Evolutionary conservation across 2,888 invertebrate species (phyloP), one percentile per base, ranked within the genome.

Genomic region (Spisula solida): DNA sequence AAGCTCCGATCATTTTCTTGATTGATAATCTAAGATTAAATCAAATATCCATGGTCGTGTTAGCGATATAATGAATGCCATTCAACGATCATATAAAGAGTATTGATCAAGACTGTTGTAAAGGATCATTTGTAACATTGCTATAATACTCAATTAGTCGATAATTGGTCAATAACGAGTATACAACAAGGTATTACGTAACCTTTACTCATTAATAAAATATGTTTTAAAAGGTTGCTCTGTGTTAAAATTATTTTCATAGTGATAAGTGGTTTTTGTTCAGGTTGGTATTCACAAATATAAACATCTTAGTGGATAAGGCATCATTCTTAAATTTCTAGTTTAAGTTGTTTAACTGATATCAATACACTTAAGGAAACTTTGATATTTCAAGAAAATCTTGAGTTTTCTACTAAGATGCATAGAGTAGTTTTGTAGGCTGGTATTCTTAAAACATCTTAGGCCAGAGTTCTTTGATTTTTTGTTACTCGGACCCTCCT

Each of bases 1-100:
- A 51, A 34, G 82, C 82, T 81, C 75, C 20, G n/a, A 75, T 47
- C 51, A 47, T 60, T 66, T n/a, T 41, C 14, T 12, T 34, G 75
- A 48, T 83, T 29, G 48, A 83, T 83, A 83, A 83, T 83, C 48
- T 70, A 20, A 48, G 83, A 83, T 75, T 48, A 83, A 83, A 83
- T 83, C 75, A 83, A 75, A 41, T 83, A 83, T 83, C 31, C 25
- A 29, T 51, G 10, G 31, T 31, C 75, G 66, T 51, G 70, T 83
- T 56, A 83, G 41, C 75, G 34, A 51, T 25, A 41, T 83, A 29
- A 75, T 25, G 75, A 48, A 20, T 16, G 14, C 20, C 48, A 83
- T 41, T 60, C 60, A 82, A 60, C 48, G 41, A 70, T 83, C 29
- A 18, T 31, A 18, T 75, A 75, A 31, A 31, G 29, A 31, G 10